These are phyloP conservation scores for Leptinotarsa undecemlineata DNA, from an alignment of 1,140 invertebrate genomes.

Conservation along the genomic window DNA sequence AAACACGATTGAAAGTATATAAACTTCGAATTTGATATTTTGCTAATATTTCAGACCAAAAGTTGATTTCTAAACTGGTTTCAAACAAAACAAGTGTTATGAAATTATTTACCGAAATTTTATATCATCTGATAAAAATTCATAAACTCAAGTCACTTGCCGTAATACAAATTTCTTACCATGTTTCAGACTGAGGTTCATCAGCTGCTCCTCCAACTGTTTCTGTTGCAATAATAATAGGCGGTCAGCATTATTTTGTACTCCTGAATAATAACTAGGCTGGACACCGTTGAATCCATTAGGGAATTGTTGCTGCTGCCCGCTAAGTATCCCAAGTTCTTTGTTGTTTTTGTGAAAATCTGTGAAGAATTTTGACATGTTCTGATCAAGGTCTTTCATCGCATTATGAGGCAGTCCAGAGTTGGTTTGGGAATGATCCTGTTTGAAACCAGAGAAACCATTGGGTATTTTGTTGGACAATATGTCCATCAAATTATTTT, in stretches of 20 bases:
- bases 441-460: slow-evolving; percentile 27
- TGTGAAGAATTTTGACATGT: slow-evolving; percentile 65
- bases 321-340: background rate
- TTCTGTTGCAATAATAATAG: slow-evolving; percentile 47
- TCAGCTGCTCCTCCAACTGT: slow-evolving; percentile 50
- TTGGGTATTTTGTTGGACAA: slow-evolving; percentile 36
- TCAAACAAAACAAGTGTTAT: too few species aligned
- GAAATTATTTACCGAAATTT: too few species aligned
- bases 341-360: slow-evolving; percentile 59
- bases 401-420: slow-evolving; percentile 27
- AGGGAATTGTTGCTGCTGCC: slow-evolving; percentile 29
- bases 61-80: too few species aligned
- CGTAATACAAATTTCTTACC: background rate
- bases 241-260: slow-evolving; percentile 28
- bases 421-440: slow-evolving; percentile 12
- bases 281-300: slow-evolving; percentile 39
- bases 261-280: slow-evolving; percentile 28
- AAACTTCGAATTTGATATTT: too few species aligned
- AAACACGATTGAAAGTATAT: too few species aligned
- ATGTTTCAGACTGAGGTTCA: slow-evolving; percentile 46
- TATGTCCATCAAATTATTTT: slow-evolving; percentile 40
- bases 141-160: too few species aligned
- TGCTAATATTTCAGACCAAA: too few species aligned
- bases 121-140: too few species aligned
- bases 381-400: slow-evolving; percentile 53